phyloP scores from a whole-genome alignment of 1,140 invertebrate species.

The Tetramorium parvispinum region DNA sequence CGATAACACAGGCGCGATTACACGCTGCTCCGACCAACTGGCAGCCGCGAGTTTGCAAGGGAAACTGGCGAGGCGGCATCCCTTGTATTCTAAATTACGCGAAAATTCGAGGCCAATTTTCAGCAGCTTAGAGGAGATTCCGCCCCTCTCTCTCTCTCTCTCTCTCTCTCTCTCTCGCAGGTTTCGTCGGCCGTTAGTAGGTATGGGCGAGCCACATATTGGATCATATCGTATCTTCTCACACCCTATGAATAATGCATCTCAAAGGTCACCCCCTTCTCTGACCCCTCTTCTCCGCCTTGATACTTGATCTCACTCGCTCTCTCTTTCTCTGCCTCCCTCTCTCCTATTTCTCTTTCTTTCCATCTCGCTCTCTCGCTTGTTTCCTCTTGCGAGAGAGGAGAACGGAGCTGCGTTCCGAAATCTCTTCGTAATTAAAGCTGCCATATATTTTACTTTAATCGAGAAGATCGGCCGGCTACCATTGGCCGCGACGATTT shows the following conservation, averaged over 20 bases:
- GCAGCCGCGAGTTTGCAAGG: conserved; percentile 25
- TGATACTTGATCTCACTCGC: conserved; percentile 46
- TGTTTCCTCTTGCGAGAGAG: conserved; percentile 11
- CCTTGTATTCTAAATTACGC: conserved; percentile 79
- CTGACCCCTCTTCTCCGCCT: conserved; percentile 59
- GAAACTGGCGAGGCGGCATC: conserved; percentile 16
- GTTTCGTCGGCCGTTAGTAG: conserved; percentile 65
- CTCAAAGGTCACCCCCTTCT: conserved; percentile 76
- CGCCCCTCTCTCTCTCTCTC: conserved; percentile 37
- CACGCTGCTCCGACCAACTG: conserved; percentile 14
- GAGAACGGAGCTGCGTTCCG: conserved; percentile 65
- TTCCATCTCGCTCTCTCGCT: neutral
- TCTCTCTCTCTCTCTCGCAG: conserved; percentile 37
- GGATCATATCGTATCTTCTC: conserved; percentile 86
- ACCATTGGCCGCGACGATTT: conserved; percentile 76
- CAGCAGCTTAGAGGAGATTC: conserved; percentile 83
- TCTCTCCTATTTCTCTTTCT: conserved; percentile 20
- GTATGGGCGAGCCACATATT: conserved; percentile 83
- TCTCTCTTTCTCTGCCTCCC: conserved; percentile 34
- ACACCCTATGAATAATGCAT: conserved; percentile 85
- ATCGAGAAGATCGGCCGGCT: conserved; percentile 79
- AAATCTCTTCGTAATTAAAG: conserved; percentile 83
- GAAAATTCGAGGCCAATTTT: conserved; percentile 85
- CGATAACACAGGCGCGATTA: conserved; percentile 52
- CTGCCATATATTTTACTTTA: conserved; percentile 83